Evolutionary conservation across 2,113 vertebrate genomes (phyloP), one percentile per base, ranked within the genome.

Genomic region (Marcusenius ussheri): DNA sequence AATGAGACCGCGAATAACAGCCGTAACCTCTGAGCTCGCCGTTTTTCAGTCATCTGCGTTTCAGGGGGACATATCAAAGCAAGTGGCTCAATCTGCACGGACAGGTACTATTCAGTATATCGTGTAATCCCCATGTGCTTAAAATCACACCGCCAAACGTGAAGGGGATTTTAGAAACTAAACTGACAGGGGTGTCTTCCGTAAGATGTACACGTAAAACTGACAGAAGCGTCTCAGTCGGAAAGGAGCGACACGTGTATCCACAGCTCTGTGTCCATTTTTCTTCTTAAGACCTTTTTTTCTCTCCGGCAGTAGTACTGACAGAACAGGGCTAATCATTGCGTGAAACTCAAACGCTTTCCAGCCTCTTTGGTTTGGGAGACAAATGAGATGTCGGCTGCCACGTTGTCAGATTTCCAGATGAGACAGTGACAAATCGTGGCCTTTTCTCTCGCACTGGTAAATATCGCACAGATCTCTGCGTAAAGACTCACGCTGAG

Each of bases 261-360:
- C 45, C 19, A 0, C 50, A 11, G n/a, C 45, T 47, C 58, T 9
- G 13, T 62, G 56, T 45, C 83, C 83, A 35, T 50, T 46, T 80
- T 42, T 35, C 39, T 53, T 80, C 58, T 66, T 66, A 21, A 87
- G 58, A 10, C 42, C 24, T 53, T 84, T 50, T 50, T 50, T 56
- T 10, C 24, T 77, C 47, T 50, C 27, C 50, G 1, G 46, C 83
- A 86, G 83, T 47, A 46, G 56, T 5, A 10, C 51, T 90, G 83
- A 90, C 89, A 90, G 83, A 90, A 87, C 89, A 85, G 27, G 83
- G 83, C 83, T 90, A 66, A 70, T 90, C 56, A 66, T 35, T 7
- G 49, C 56, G 21, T 27, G 53, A n/a, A 35, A 80, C 13, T 42
- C 35, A 80, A 80, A 42, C 53, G 1, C 47, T 31, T 35, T 50